Evolutionary conservation across 2,113 vertebrate genomes (phyloP).

Genomic region (Pedionomus torquatus): DNA sequence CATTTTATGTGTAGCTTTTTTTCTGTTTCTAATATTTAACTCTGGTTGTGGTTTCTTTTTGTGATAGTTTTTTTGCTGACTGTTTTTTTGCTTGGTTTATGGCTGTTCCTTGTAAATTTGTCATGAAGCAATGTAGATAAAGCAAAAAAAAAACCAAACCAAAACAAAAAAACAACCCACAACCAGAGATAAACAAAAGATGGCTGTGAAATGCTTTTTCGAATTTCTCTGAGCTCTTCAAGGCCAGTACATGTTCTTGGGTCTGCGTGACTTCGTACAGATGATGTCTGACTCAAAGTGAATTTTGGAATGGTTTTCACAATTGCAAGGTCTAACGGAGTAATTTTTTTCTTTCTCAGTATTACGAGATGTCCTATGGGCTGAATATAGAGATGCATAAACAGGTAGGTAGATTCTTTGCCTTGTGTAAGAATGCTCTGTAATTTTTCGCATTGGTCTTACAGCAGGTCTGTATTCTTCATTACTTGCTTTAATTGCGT

Average conservation of each 20-base stretch:
- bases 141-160: neutral
- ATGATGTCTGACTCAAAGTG: neutral
- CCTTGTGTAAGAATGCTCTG: neutral
- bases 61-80: neutral
- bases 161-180: neutral
- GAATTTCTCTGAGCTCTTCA: neutral
- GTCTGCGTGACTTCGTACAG: neutral
- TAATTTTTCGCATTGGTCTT: neutral
- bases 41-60: neutral
- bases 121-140: neutral
- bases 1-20: neutral
- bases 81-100: neutral
- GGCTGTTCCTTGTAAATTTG: neutral
- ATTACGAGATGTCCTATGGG: constrained; percentile 97
- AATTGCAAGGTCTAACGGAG: constrained; percentile 27
- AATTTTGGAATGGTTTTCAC: neutral
- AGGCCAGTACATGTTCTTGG: neutral
- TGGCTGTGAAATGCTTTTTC: neutral
- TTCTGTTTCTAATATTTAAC: neutral
- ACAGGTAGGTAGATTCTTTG: constrained; percentile 83
- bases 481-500: neutral
- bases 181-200: neutral
- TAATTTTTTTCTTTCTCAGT: constrained; percentile 81
- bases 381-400: constrained; percentile 99
- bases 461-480: neutral